Evolutionary conservation across 1,140 invertebrate genomes (phyloP), one percentile per base, ranked within the genome.

Genomic region (Listronotus oregonensis): DNA sequence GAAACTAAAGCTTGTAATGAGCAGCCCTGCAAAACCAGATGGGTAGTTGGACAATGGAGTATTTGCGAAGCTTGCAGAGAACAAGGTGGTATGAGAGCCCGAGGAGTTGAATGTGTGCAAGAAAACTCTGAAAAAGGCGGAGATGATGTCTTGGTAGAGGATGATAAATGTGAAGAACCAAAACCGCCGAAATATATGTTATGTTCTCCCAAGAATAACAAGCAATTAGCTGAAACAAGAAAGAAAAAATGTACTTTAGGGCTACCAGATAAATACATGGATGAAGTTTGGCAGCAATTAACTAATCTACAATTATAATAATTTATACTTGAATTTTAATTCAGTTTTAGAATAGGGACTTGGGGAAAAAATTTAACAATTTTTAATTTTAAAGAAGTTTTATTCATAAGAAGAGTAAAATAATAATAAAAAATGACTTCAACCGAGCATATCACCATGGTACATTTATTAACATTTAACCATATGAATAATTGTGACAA

Each of bases 1-100:
- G 56, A 58, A 4, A 58, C 43, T 34, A 58, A 58, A 47, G 56
- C 56, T 43, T 55, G 52, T 18, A 40, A 14, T 12, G 52, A 55
- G 39, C 52, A 42, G 18, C 52, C 34, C 3, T 55, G 52, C 40
- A 55, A 55, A 55, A 55, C 52, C 6, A 52, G 51, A 12, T 54
- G 51, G 51, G 34, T n/a, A 54, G 34, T 39, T 37, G 51, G 51
- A 54, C 1, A 37, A 9, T 54, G 51, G 51, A 31, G 51, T 17
- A 14, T 34, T 11, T 54, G 51, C 14, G 6, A 34, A 1, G 1
- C 31, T 10, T 54, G 51, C 34, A 39, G 6, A 10, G 12, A 54
- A 37, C 4, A 39, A 37, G 51, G 51, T 32, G 51, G 51, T n/a
- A 54, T 54, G 21, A n/a, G 11, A 37, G 31, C 31, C 1, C 1